Evolutionary conservation across 2,888 invertebrate genomes (phyloP), one percentile per base, ranked within the genome.

Genomic region (Tortrix viridana): DNA sequence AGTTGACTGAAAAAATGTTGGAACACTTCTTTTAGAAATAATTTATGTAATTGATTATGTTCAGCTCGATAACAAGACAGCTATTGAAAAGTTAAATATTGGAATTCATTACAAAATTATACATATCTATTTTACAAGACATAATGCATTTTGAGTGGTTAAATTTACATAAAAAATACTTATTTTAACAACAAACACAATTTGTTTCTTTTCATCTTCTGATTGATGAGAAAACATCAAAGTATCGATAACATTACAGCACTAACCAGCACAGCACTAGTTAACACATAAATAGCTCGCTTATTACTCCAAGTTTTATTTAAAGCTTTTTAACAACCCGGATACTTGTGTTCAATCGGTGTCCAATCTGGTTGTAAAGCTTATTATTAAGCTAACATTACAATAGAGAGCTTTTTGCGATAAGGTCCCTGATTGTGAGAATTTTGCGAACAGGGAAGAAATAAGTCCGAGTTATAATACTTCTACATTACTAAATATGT

Each of bases 321-420:
- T 37, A 49, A 55, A 44, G 43, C 37, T 37, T 61, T 43, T 48
- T 49, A 41, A 59, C 22, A 32, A 49, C 32, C 55, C 47, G 23
- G 46, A 43, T 55, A 55, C 54, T 54, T 43, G 5, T 50, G 50
- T 44, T 26, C 26, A 53, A 53, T 53, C 46, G 38, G 48, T 20
- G 53, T 18, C n/a, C 55, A 56, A 55, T 43, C 22, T 44, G 18
- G 37, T 41, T 43, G 26, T 55, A n/a, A 38, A 55, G 55, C 48
- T 49, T 44, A 55, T 44, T 44, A 44, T 56, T 23, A 32, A 18
- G 22, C 44, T 54, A 22, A 49, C 37, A n/a, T n/a, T n/a, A n/a
- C n/a, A 62, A 56, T 56, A 19, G 49, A 55, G 26, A 56, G 41
- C 55, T 56, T 56, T 56, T 50, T 55, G 38, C 55, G 55, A 55